These are phyloP conservation scores for Danionella cerebrum DNA, from an alignment of 2,113 vertebrate species.

Conservation along the genomic window DNA sequence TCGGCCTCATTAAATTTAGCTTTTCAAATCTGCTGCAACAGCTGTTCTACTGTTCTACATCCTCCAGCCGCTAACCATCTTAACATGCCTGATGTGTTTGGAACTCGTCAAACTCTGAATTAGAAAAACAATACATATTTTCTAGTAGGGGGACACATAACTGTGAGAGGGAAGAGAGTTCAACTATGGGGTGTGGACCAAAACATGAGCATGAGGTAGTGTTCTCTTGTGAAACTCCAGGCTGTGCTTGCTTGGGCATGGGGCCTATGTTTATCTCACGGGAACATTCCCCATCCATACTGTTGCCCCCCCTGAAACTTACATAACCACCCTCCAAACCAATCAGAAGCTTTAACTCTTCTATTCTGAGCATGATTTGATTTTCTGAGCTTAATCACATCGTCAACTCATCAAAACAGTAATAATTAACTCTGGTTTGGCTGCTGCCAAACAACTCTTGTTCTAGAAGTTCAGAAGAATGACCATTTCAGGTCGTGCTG, in stretches of 20 bases:
- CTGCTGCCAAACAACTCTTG: neutral
- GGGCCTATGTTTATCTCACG: constrained; percentile 42
- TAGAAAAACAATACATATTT: neutral
- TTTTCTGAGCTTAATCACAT: neutral
- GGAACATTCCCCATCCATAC: constrained; percentile 43
- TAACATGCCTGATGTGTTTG: neutral
- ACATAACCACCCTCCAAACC: constrained; percentile 29
- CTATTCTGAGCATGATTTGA: neutral
- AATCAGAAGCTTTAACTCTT: neutral
- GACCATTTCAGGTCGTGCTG: neutral
- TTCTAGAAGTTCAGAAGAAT: neutral
- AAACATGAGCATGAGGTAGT: constrained; percentile 9
- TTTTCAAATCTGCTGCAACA: too few relatives aligned
- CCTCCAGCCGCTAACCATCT: too few relatives aligned
- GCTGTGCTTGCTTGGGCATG: constrained; percentile 4
- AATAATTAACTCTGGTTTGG: neutral
- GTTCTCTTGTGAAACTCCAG: neutral
- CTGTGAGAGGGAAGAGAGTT: neutral
- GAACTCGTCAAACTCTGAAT: neutral
- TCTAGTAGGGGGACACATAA: neutral
- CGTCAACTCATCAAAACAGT: neutral
- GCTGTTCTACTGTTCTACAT: too few relatives aligned
- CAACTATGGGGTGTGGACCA: neutral
- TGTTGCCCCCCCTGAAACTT: constrained; percentile 12
- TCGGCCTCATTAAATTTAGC: too few relatives aligned